These are phyloP conservation scores for Rhizoglyphus robini DNA, from an alignment of 1,140 invertebrate genomes.

Conservation along the genomic window DNA sequence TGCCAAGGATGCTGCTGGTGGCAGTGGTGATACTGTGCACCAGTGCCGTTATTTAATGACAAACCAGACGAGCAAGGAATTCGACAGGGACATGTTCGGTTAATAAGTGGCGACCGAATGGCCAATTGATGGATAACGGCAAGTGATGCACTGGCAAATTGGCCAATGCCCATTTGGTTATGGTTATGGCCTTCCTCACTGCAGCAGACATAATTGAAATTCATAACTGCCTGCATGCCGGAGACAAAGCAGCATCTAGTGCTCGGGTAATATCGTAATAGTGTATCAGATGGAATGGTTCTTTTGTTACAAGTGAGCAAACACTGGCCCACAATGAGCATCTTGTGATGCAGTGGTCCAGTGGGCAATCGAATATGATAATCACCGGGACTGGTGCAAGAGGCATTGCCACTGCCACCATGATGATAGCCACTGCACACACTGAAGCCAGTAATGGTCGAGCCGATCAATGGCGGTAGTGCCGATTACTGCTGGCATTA, in stretches of 20 bases:
- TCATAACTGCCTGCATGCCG: no score
- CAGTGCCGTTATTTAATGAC: no score
- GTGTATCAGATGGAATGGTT: not conserved
- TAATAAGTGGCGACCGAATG: no score
- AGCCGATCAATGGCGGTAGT: not conserved
- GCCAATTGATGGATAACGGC: no score
- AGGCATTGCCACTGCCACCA: not conserved
- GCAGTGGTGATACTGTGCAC: no score
- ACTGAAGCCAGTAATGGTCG: not conserved
- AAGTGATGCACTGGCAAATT: no score
- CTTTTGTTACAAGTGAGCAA: not conserved
- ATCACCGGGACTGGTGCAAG: not conserved
- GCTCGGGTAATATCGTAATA: not conserved
- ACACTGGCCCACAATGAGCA: not conserved
- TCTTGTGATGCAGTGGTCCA: not conserved
- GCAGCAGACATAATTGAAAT: not conserved
- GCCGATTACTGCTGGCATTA: not conserved
- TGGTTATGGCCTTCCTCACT: no score
- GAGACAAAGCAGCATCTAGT: not conserved
- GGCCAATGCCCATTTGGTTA: no score
- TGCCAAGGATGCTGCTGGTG: no score
- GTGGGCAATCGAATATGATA: conserved; percentile 7
- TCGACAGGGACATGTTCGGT: no score
- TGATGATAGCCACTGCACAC: not conserved
- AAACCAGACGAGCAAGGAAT: no score